These are phyloP conservation scores for Opisthocomus hoazin DNA, from an alignment of 2,113 vertebrate genomes.

Conservation along the genomic window DNA sequence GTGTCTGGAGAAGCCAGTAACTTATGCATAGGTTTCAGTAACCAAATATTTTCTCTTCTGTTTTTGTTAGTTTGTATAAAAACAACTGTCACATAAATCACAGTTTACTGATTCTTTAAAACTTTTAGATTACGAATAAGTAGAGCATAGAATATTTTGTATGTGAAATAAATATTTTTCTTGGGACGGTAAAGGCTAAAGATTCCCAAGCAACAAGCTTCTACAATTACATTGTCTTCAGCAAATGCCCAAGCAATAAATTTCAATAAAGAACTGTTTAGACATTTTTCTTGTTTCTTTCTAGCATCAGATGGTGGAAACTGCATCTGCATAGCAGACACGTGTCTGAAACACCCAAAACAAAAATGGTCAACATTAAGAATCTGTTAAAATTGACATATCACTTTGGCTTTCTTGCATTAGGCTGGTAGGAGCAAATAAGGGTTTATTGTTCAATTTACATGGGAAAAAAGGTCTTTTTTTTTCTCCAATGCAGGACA, in stretches of 20 bases:
- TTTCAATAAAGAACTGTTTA: background rate
- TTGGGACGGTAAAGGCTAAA: background rate
- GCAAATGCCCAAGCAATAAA: background rate
- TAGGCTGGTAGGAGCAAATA: slow-evolving; percentile 1
- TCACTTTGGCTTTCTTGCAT: background rate
- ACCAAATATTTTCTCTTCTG: background rate
- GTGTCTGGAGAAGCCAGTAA: background rate
- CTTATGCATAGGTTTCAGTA: background rate
- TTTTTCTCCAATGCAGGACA: slow-evolving; percentile 43
- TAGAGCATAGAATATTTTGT: background rate
- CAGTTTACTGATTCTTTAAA: background rate
- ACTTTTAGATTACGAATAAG: background rate
- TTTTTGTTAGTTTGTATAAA: background rate
- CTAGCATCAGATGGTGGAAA: background rate
- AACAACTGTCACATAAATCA: background rate
- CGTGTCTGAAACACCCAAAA: background rate
- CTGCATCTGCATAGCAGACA: background rate
- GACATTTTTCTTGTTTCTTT: background rate
- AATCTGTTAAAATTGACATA: background rate
- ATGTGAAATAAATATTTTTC: background rate
- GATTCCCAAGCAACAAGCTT: background rate
- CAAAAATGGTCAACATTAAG: background rate
- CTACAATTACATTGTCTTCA: background rate
- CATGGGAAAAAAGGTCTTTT: background rate
- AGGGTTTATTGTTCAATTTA: background rate